Percentiles rank a stretch among this genome's conserved stretches.
Evolutionary conservation across 2,113 vertebrate species (phyloP).

Genomic region (Clinocottus analis): DNA sequence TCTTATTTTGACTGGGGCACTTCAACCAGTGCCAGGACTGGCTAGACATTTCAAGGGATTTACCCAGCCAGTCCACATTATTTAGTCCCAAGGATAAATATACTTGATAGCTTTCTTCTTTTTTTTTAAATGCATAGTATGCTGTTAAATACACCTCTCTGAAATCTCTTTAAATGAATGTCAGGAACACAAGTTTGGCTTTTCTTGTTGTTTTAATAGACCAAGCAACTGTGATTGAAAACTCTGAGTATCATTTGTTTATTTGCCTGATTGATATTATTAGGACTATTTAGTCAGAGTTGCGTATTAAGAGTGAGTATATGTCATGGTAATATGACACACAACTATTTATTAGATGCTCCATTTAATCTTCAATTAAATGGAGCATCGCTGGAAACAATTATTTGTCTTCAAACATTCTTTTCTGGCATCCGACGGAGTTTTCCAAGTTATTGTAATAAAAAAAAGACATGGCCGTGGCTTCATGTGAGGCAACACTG

Average conservation of each 20-base stretch:
- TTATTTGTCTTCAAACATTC: constrained; percentile 33
- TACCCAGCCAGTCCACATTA: constrained; percentile 51
- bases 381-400: constrained; percentile 35
- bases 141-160: constrained; percentile 25
- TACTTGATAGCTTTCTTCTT: constrained; percentile 41
- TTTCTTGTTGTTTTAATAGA: neutral
- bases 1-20: constrained; percentile 71
- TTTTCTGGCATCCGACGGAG: constrained; percentile 22
- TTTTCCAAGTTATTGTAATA: constrained; percentile 13
- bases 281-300: constrained; percentile 18
- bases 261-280: constrained; percentile 52
- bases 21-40: constrained; percentile 52
- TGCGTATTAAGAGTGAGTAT: neutral
- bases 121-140: constrained; percentile 33
- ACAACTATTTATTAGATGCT: constrained; percentile 43
- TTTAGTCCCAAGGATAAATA: constrained; percentile 57
- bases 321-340: constrained; percentile 23
- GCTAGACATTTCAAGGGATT: constrained; percentile 47
- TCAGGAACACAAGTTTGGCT: neutral
- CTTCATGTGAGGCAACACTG: constrained; percentile 37
- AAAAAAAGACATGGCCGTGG: neutral
- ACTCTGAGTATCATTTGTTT: constrained; percentile 24
- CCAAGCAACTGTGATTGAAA: constrained; percentile 5
- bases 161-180: constrained; percentile 25
- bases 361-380: constrained; percentile 43